Percentiles rank a stretch among this genome's conserved stretches.
phyloP scores from a whole-genome alignment of 2,113 vertebrate genomes.

The Sisor rabdophorus region DNA sequence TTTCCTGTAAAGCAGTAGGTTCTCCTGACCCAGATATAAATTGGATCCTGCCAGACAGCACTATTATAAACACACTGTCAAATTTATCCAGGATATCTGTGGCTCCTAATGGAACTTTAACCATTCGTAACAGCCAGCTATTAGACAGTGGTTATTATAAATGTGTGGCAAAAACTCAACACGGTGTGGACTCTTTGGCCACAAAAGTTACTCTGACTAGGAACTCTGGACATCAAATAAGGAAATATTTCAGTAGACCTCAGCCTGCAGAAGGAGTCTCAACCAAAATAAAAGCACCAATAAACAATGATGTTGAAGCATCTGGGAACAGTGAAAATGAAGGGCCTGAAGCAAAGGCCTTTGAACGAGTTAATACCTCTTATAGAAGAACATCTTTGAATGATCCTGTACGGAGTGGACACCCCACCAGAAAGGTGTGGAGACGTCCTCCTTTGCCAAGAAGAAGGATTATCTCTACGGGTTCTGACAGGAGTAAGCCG shows the following conservation, averaged over 20 bases:
- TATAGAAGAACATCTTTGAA: conserved; percentile 41
- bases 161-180: conserved; percentile 81
- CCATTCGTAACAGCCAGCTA: conserved; percentile 65
- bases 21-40: conserved; percentile 77
- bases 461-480: conserved; percentile 51
- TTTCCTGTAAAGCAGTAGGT: conserved; percentile 71
- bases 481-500: conserved; percentile 66
- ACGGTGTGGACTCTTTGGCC: conserved; percentile 73
- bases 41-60: conserved; percentile 80
- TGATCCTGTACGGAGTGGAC: conserved; percentile 34
- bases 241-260: conserved; percentile 65
- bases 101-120: conserved; percentile 71
- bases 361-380: neutral
- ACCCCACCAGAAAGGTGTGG: conserved; percentile 63
- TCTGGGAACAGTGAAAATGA: conserved; percentile 65
- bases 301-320: conserved; percentile 67
- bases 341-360: conserved; percentile 40
- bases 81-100: conserved; percentile 68
- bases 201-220: conserved; percentile 67
- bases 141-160: conserved; percentile 80
- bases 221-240: conserved; percentile 59
- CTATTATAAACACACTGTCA: conserved; percentile 59
- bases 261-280: conserved; percentile 65
- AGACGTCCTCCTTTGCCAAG: conserved; percentile 38
- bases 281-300: conserved; percentile 58